Conservation (phyloP, 2,113 vertebrate species). For the Cnemophilus loriae region DNA sequence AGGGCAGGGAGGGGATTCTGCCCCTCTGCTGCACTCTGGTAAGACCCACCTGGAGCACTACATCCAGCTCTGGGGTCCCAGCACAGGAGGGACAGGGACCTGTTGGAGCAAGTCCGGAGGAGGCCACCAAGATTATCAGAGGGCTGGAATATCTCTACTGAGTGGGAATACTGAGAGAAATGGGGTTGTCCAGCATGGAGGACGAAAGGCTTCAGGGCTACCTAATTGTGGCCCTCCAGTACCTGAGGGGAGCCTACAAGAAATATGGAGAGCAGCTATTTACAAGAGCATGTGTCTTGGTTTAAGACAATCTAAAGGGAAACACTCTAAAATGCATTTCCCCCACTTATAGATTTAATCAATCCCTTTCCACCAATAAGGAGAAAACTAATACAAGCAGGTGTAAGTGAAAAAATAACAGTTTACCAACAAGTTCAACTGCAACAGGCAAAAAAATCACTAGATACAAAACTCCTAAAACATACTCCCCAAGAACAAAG, state of each 20-base stretch:
- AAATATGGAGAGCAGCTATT: not conserved
- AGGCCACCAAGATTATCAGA: not conserved
- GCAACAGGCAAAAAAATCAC: not conserved
- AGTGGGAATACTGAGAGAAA: not conserved
- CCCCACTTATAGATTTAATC: not conserved
- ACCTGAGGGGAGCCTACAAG: not conserved
- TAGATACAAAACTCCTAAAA: not conserved
- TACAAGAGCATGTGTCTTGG: not conserved
- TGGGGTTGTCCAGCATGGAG: not conserved
- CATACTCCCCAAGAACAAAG: not conserved
- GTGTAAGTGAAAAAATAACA: not conserved
- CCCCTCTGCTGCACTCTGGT: not conserved
- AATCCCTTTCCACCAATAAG: not conserved
- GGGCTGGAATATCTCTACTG: not conserved
- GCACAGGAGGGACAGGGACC: not conserved
- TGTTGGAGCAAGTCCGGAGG: rapidly evolving
- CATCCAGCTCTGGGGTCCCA: not conserved
- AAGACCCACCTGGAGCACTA: not conserved
- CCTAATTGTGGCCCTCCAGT: not conserved
- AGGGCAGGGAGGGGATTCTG: not conserved
- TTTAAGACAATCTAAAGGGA: not conserved
- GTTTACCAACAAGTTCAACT: not conserved
- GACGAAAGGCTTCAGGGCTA: not conserved
- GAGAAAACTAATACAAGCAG: rapidly evolving
- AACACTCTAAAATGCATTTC: not conserved